Conservation (phyloP, 2,113 vertebrate species). For the Pyxicephalus adspersus region DNA sequence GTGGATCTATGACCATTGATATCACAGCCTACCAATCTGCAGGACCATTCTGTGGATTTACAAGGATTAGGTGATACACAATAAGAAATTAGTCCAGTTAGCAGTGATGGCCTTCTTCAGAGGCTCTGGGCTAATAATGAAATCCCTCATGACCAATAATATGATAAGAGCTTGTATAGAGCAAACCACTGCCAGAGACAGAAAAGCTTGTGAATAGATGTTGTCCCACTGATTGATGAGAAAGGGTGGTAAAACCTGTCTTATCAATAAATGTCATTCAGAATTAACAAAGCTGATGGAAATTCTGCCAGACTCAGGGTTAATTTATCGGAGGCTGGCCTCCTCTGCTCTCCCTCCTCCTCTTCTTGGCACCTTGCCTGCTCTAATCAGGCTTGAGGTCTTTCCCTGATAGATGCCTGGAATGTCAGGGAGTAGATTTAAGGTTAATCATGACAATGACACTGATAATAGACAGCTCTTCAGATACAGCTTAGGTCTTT, state of each 20-base stretch:
- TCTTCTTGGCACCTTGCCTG: conserved; percentile 59
- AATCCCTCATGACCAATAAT: conserved; percentile 44
- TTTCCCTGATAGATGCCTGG: conserved; percentile 68
- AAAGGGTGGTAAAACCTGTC: conserved; percentile 60
- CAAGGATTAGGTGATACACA: conserved; percentile 49
- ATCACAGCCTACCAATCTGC: conserved; percentile 8
- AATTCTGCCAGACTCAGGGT: conserved; percentile 62
- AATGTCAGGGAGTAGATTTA: conserved; percentile 67
- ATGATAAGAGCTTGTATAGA: conserved; percentile 54
- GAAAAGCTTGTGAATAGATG: conserved; percentile 42
- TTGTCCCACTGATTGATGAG: conserved; percentile 62
- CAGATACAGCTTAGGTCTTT: conserved; percentile 59
- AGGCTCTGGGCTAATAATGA: conserved; percentile 58
- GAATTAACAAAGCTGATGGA: conserved; percentile 68
- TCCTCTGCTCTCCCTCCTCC: conserved; percentile 62
- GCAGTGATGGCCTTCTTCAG: conserved; percentile 38
- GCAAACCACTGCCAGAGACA: conserved; percentile 53
- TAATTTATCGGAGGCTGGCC: conserved; percentile 66
- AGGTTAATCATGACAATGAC: conserved; percentile 74
- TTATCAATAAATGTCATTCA: conserved; percentile 71
- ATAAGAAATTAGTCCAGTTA: conserved; percentile 40
- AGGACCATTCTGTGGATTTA: conserved; percentile 35
- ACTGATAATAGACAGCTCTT: conserved; percentile 67
- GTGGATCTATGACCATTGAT: conserved; percentile 16
- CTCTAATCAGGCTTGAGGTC: conserved; percentile 64